Percentiles rank a stretch among this genome's conserved stretches.
phyloP scores from a whole-genome alignment of 2,888 invertebrate genomes.

The Noctua comes region DNA sequence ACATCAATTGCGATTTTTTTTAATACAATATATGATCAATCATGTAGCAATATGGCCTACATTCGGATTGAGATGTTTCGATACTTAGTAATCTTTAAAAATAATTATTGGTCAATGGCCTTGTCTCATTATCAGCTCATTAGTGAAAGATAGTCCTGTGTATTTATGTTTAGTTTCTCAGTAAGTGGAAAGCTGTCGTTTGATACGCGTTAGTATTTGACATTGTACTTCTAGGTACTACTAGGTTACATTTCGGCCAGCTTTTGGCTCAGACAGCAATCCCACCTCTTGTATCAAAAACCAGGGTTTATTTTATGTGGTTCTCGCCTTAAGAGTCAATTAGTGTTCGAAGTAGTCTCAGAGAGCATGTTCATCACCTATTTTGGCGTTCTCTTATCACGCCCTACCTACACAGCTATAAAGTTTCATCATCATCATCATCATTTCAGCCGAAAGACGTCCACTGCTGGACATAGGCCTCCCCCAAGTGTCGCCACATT shows the following conservation, averaged over 20 bases:
- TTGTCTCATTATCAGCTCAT: not conserved
- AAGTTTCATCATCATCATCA: no score
- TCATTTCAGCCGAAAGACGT: no score
- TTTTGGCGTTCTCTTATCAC: not conserved
- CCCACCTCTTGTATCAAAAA: not conserved
- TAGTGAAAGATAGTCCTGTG: not conserved
- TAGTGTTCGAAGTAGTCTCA: not conserved
- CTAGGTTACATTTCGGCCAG: not conserved
- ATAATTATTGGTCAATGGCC: slow-evolving; percentile 14
- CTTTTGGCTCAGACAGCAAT: not conserved
- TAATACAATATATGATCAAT: slow-evolving; percentile 15
- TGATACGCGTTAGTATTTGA: not conserved
- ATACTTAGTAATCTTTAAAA: slow-evolving; percentile 2
- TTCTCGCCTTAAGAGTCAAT: not conserved
- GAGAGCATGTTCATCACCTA: not conserved
- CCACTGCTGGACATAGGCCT: no score
- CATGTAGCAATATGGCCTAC: slow-evolving; percentile 7
- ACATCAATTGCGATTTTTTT: not conserved
- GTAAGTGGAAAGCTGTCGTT: not conserved
- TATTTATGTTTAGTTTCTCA: not conserved
- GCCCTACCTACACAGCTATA: not conserved
- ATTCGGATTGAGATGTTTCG: not conserved
- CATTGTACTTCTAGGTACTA: not conserved
- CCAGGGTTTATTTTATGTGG: not conserved
- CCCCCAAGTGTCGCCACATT: no score